These are phyloP conservation scores for Drosophila oshimai DNA, from an alignment of 1,140 invertebrate genomes.

Conservation along the genomic window DNA sequence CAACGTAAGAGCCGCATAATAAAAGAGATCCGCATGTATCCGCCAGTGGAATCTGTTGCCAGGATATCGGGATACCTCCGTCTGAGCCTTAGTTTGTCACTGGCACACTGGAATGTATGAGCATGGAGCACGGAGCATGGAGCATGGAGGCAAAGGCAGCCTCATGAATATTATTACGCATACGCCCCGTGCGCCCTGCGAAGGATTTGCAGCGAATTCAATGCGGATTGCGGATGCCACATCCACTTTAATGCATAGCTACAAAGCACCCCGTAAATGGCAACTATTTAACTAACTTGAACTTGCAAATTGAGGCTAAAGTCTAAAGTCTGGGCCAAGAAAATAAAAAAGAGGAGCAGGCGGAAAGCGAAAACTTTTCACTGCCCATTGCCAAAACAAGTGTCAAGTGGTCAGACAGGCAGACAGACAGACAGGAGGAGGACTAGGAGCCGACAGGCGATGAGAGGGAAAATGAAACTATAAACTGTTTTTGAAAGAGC, in stretches of 20 bases:
- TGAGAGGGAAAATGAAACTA: slow-evolving; percentile 10
- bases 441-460: too few relatives aligned
- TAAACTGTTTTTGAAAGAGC: slow-evolving; percentile 43
- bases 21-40: slow-evolving; percentile 28
- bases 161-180: slow-evolving; percentile 65
- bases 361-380: slow-evolving; percentile 35
- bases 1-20: slow-evolving; percentile 40
- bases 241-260: slow-evolving; percentile 14
- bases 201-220: slow-evolving; percentile 24
- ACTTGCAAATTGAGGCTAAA: slow-evolving; percentile 28
- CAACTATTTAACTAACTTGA: slow-evolving; percentile 40
- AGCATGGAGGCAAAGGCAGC: not conserved
- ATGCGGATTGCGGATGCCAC: too few relatives aligned
- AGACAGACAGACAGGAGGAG: not conserved
- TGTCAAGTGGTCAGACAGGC: slow-evolving; percentile 28
- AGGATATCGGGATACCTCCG: slow-evolving; percentile 13
- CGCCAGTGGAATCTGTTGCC: slow-evolving; percentile 33
- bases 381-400: slow-evolving; percentile 54
- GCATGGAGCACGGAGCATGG: not conserved
- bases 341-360: too few relatives aligned
- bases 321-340: slow-evolving; percentile 3
- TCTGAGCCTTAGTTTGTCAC: not conserved
- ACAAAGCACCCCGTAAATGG: slow-evolving; percentile 4
- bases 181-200: slow-evolving; percentile 30
- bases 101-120: slow-evolving; percentile 14